These are phyloP conservation scores for Apamea monoglypha DNA, from an alignment of 2,888 invertebrate genomes.

Conservation along the genomic window DNA sequence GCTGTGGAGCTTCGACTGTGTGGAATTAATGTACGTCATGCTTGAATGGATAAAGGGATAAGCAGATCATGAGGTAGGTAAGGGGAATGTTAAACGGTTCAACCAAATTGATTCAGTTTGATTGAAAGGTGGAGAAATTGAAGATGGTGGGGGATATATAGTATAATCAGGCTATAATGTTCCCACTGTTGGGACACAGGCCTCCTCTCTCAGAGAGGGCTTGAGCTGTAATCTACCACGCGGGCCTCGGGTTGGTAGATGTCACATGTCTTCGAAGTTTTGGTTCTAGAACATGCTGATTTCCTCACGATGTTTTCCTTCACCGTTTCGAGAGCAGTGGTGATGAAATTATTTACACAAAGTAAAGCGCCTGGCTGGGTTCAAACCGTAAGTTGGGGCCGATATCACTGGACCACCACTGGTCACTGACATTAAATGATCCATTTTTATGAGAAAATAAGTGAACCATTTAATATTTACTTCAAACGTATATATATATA, in stretches of 20 bases:
- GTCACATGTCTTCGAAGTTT: too few relatives aligned
- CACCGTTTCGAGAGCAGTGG: too few relatives aligned
- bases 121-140: not conserved
- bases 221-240: not conserved
- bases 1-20: not conserved
- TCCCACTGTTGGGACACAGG: not conserved
- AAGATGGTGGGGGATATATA: not conserved
- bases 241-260: too few relatives aligned
- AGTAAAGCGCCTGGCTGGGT: too few relatives aligned
- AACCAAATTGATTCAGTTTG: not conserved
- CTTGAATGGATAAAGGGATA: not conserved
- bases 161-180: not conserved
- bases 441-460: too few relatives aligned
- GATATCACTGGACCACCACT: too few relatives aligned
- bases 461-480: not conserved
- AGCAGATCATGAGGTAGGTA: not conserved
- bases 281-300: too few relatives aligned
- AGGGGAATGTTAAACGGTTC: not conserved
- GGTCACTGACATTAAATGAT: not conserved
- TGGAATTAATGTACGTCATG: constrained; percentile 13
- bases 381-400: too few relatives aligned
- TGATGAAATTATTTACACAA: too few relatives aligned
- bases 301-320: too few relatives aligned
- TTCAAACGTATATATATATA: not conserved
- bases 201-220: not conserved